phyloP scores from a whole-genome alignment of 2,888 invertebrate species.

The Ophion ventricosus region DNA sequence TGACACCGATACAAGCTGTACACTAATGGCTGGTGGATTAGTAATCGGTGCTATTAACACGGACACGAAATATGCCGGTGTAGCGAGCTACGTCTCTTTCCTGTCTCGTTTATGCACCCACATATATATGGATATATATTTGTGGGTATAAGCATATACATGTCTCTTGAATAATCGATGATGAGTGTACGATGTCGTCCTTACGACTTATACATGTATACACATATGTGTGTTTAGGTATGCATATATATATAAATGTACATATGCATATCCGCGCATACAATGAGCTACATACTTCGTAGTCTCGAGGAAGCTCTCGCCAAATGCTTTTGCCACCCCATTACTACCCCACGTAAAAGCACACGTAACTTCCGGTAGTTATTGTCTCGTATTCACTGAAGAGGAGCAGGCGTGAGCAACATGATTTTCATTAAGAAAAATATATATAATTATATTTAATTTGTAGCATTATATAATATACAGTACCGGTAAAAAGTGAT shows the following conservation, averaged over 20 bases:
- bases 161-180: conserved; percentile 71
- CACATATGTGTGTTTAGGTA: background rate
- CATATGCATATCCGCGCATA: conserved; percentile 23
- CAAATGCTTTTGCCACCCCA: conserved; percentile 42
- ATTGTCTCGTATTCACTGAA: conserved; percentile 25
- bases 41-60: conserved; percentile 74
- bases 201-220: conserved; percentile 24
- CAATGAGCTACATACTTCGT: conserved; percentile 43
- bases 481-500: no score
- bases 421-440: conserved; percentile 17
- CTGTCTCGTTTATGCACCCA: conserved; percentile 28
- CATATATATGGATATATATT: background rate
- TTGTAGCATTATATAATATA: background rate
- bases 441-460: background rate
- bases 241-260: background rate
- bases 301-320: conserved; percentile 46
- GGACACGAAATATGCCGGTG: conserved; percentile 58
- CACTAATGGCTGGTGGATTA: conserved; percentile 71
- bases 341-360: background rate
- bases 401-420: background rate
- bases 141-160: background rate
- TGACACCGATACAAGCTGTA: conserved; percentile 62
- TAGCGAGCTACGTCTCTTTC: conserved; percentile 47
- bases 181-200: conserved; percentile 57
- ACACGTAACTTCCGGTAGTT: conserved; percentile 20